Evolutionary conservation across 2,888 invertebrate genomes (phyloP).

Genomic region (Cantharis rustica): DNA sequence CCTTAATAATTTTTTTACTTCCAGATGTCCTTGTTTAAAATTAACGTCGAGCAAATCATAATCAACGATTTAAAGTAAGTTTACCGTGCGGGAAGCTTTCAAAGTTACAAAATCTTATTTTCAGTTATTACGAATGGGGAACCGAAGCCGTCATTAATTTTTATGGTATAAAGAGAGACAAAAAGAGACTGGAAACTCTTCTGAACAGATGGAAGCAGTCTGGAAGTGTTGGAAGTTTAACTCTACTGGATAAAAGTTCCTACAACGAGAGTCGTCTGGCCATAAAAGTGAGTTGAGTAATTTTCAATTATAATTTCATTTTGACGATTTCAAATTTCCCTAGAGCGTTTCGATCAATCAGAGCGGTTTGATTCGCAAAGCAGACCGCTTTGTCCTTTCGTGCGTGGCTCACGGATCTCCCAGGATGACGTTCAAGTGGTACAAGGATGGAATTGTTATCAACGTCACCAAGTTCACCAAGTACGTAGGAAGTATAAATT

Average conservation of each 20-base stretch:
- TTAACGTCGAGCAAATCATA: not conserved
- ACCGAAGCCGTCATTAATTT: conserved; percentile 61
- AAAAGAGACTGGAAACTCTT: conserved; percentile 60
- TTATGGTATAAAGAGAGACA: conserved; percentile 59
- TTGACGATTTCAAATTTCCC: not conserved
- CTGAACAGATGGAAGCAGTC: conserved; percentile 65
- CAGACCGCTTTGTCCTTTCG: conserved; percentile 76
- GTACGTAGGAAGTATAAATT: conserved; percentile 54
- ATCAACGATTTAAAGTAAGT: not conserved
- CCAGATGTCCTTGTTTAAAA: not conserved
- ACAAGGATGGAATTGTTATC: conserved; percentile 77
- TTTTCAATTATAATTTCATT: not conserved
- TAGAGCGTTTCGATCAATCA: conserved; percentile 62
- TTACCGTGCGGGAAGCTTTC: not conserved
- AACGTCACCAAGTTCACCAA: conserved; percentile 76
- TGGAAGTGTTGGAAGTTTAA: conserved; percentile 64
- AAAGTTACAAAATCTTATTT: conserved; percentile 15
- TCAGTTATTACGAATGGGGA: conserved; percentile 52
- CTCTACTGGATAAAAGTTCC: conserved; percentile 68
- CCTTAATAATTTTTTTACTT: not conserved
- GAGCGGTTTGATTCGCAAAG: conserved; percentile 64
- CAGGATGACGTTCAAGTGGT: conserved; percentile 77
- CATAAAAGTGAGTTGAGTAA: conserved; percentile 64
- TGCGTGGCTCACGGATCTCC: conserved; percentile 80
- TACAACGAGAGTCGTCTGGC: conserved; percentile 74